Evolutionary conservation across 2,113 vertebrate genomes (phyloP), one percentile per base, ranked within the genome.

Genomic region (Phodopus roborovskii): DNA sequence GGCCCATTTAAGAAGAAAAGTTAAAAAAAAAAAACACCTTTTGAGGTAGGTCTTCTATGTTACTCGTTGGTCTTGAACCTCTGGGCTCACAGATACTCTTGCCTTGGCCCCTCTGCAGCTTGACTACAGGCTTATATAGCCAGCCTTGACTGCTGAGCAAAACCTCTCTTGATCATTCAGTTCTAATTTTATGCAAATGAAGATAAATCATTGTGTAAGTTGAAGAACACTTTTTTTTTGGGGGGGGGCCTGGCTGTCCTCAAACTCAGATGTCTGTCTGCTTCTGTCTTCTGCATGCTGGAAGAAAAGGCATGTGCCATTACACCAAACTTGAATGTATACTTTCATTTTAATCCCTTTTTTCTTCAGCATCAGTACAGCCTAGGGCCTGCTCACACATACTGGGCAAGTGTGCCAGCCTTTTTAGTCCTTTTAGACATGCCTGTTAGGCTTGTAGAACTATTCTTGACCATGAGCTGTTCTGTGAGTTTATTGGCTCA

Each of bases 121-220:
- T 26, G 56, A 7, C 56, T 36, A 85, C 79, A 74, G 56, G 58
- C 19, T 48, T 26, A 26, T 66, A 45, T 58, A 42, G 36, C n/a
- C n/a, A 71, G 24, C 30, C 9, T 66, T 58, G 39, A 42, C 30
- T 58, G n/a, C 81, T 89, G 39, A 66, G 58, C 39, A 60, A 90
- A 92, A 88, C 81, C 16, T 88, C 30, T 71, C 86, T 53, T 83
- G n/a, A 62, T 94, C 58, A 56, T 77, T 36, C 16, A 85, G 81
- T n/a, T 94, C 50, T 79, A 39, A 45, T 71, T 88, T 92, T 91
- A 93, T 75, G 50, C 45, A 94, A 92, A 92, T 87, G 53, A 94
- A 45, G 73, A 87, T 85, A 94, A 87, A 70, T 84, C 11, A 4
- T 53, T 90, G 4, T 64, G 84, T 81, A 87, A 62, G 58, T 70